Base-by-base conservation (phyloP, 2,113 vertebrate species). In the Neomonachus schauinslandi region DNA sequence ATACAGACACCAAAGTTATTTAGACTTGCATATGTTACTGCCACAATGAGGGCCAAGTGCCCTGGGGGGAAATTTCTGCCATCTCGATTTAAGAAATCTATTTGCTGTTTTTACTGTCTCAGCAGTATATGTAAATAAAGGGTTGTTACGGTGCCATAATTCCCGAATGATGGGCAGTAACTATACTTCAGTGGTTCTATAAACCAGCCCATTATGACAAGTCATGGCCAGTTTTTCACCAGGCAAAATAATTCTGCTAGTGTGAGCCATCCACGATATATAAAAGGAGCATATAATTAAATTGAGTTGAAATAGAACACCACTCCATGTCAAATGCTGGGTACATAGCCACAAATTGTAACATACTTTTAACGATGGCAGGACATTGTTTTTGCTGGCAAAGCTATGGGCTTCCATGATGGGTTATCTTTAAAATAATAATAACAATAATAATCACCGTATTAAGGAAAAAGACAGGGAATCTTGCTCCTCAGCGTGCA, bases 81-180 rank as follows among this genome's bases (percentile, higher is more conserved):
- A 63, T 97, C 98, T 99, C 98, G 77, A 94, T 67, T 98, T 98
- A 98, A 98, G 98, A 99, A 99, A 99, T 98, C 98, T 99, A 98
- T 98, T 98, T 97, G 97, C 97, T 97, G 95, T 98, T 99, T 98
- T 98, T 98, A 98, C 98, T 98, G 98, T 98, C 98, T 99, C 99
- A 99, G 99, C 99, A 98, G 97, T 98, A 95, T 98, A 98, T 99
- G 99, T 99, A 99, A 99, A 99, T 99, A 99, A 98, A 98, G 97
- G 97, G 97, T 98, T 97, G 98, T 99, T 99, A 99, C 97, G 98
- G 98, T 98, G 97, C 98, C 98, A 83, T 99, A 97, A 99, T 98
- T 99, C 98, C 97, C 96, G 10, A 71, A 93, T 98, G 98, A 21
- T 98, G 97, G 98, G 97, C 98, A 98, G 97, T 98, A 98, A 98